These are phyloP conservation scores for Agrochola lota DNA, from an alignment of 2,888 invertebrate species.

Conservation along the genomic window DNA sequence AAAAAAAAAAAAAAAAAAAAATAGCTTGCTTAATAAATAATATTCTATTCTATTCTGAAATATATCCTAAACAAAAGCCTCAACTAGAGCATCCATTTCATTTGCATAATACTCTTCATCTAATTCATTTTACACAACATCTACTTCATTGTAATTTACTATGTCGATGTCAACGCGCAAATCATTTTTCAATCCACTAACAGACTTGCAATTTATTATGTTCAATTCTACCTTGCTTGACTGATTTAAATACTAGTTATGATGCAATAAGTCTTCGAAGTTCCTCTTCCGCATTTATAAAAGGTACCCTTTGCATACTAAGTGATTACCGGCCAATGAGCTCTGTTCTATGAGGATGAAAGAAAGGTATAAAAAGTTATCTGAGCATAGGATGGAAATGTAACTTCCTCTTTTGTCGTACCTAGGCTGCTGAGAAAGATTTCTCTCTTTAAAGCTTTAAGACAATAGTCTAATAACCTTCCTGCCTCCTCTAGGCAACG, in stretches of 20 bases:
- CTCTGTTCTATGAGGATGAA: constrained; percentile 45
- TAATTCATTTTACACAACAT: constrained; percentile 1
- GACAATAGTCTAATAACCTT: constrained; percentile 50
- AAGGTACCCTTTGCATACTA: constrained; percentile 57
- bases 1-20: no score
- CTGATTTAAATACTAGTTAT: constrained; percentile 63
- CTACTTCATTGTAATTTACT: neutral
- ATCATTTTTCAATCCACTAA: constrained; percentile 35
- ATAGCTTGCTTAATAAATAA: neutral
- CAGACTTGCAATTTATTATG: constrained; percentile 41
- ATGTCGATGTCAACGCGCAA: constrained; percentile 23
- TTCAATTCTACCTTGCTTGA: constrained; percentile 48
- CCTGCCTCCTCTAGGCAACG: constrained; percentile 14
- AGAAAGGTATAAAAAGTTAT: constrained; percentile 47
- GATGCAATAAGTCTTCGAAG: constrained; percentile 61
- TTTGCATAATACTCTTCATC: constrained; percentile 16
- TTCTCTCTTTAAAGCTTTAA: constrained; percentile 43
- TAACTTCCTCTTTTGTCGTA: constrained; percentile 38
- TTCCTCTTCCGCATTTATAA: constrained; percentile 63
- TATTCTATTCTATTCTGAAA: neutral
- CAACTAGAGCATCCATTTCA: constrained; percentile 6
- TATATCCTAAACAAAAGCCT: constrained; percentile 19
- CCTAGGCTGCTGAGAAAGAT: constrained; percentile 48
- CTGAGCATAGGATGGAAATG: constrained; percentile 37
- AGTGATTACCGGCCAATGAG: constrained; percentile 57